Percentiles rank a stretch among this genome's conserved stretches.
Conservation (phyloP, 1,140 invertebrate species). For the Zaprionus davidi region DNA sequence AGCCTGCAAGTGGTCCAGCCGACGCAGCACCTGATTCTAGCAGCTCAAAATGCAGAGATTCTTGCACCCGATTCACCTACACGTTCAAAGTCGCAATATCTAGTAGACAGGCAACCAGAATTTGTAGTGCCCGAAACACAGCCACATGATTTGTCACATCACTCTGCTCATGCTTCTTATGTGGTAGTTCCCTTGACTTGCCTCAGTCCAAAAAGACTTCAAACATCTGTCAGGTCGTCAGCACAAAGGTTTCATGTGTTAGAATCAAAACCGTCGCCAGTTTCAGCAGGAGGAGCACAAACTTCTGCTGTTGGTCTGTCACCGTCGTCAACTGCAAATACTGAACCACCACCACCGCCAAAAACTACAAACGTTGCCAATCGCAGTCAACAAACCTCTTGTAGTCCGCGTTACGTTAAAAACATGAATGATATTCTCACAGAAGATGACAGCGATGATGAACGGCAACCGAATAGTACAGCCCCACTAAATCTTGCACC, state of each 20-base stretch:
- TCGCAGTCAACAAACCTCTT: slow-evolving; percentile 34
- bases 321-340: neutral
- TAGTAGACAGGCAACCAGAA: slow-evolving; percentile 23
- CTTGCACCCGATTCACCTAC: slow-evolving; percentile 34
- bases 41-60: neutral
- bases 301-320: neutral
- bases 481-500: slow-evolving; percentile 61
- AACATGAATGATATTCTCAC: slow-evolving; percentile 52
- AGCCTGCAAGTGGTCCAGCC: neutral
- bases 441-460: slow-evolving; percentile 67
- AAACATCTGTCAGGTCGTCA: neutral
- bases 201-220: neutral
- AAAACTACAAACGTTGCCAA: slow-evolving; percentile 9
- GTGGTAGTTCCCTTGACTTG: slow-evolving; percentile 18
- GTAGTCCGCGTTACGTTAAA: slow-evolving; percentile 3
- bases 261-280: neutral
- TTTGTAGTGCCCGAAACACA: slow-evolving; percentile 65
- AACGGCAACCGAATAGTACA: slow-evolving; percentile 9
- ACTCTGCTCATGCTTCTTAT: slow-evolving; percentile 8
- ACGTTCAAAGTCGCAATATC: neutral
- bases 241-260: neutral
- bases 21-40: neutral
- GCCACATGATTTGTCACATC: slow-evolving; percentile 32
- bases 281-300: neutral
- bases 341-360: neutral